A percentile compares a stretch with the other conserved stretches of the same genome.
phyloP scores from a whole-genome alignment of 2,888 invertebrate genomes.

The Diadegma fenestrale region DNA sequence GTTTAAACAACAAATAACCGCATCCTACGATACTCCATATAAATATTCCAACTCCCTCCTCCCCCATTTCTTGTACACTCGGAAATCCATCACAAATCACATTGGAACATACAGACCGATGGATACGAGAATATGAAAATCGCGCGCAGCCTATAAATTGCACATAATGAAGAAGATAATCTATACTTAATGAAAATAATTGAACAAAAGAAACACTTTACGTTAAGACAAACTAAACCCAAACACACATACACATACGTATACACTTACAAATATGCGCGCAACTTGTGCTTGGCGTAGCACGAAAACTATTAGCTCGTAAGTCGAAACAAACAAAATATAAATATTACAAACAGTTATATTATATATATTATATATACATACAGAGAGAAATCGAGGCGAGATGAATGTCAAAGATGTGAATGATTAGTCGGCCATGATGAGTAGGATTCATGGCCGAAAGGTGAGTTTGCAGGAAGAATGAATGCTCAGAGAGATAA shows the following conservation, averaged over 20 bases:
- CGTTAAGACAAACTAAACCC: conserved; percentile 34
- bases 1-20: conserved; percentile 22
- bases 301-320: conserved; percentile 84
- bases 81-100: conserved; percentile 42
- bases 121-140: conserved; percentile 67
- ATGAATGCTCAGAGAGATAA: conserved; percentile 66
- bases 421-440: conserved; percentile 50
- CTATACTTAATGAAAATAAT: conserved; percentile 23
- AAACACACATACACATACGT: conserved; percentile 50
- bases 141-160: conserved; percentile 82
- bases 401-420: conserved; percentile 38
- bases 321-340: conserved; percentile 84
- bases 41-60: conserved; percentile 53
- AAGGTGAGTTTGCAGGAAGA: conserved; percentile 68
- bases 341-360: conserved; percentile 84
- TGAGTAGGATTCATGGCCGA: conserved; percentile 37
- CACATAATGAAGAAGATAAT: conserved; percentile 64
- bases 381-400: conserved; percentile 79
- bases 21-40: conserved; percentile 45
- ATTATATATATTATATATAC: conserved; percentile 85
- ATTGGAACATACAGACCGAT: conserved; percentile 30
- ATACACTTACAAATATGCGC: conserved; percentile 66
- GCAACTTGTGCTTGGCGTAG: conserved; percentile 82
- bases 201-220: conserved; percentile 44
- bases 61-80: conserved; percentile 59